Evolutionary conservation across 2,797 vertebrate genomes (phyloP).

Genomic region (Loris lydekkerianus): DNA sequence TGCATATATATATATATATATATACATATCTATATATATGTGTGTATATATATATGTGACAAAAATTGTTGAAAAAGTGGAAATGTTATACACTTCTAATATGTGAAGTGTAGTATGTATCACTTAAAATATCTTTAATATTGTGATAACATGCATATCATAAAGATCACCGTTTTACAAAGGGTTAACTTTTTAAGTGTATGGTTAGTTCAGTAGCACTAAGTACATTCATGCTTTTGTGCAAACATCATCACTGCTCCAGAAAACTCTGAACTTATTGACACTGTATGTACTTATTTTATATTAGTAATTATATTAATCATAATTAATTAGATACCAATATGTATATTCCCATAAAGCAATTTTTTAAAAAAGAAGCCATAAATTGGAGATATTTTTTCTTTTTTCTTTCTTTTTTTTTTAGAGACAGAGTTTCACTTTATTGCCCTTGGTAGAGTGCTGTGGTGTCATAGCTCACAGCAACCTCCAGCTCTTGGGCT

Average conservation of each 20-base stretch:
- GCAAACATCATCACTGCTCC: background rate
- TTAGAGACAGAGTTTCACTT: too few relatives aligned
- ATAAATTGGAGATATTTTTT: background rate
- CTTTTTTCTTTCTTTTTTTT: too few relatives aligned
- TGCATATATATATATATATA: background rate
- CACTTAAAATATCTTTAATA: conserved; percentile 28
- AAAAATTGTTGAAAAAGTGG: background rate
- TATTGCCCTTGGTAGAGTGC: too few relatives aligned
- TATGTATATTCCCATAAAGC: background rate
- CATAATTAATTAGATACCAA: background rate
- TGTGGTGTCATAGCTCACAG: too few relatives aligned
- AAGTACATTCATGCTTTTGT: background rate
- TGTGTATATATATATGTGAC: background rate
- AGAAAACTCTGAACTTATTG: background rate
- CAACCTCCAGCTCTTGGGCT: too few relatives aligned
- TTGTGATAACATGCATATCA: background rate
- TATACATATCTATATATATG: too few relatives aligned
- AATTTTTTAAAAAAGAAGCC: background rate
- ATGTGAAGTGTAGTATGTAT: background rate
- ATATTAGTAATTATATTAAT: background rate
- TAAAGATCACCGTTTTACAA: background rate
- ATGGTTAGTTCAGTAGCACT: background rate
- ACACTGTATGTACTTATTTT: background rate
- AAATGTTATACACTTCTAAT: background rate
- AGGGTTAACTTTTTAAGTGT: background rate